Evolutionary conservation across 2,888 invertebrate genomes (phyloP).

Genomic region (Caenorhabditis drosophilae): DNA sequence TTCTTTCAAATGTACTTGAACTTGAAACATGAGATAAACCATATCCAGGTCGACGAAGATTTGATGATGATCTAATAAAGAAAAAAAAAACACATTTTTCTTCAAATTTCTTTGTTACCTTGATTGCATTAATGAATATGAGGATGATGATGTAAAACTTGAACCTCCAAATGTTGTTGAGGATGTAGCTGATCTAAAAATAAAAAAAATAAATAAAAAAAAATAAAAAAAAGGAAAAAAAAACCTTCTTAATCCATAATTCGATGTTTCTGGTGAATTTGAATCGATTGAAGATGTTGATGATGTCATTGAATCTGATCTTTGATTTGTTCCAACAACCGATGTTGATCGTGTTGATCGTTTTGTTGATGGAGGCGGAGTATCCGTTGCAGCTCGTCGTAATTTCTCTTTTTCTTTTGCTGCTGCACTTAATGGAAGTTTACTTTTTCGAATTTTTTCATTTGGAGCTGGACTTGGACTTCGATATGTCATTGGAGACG

Average conservation of each 20-base stretch:
- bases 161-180: conserved; percentile 29
- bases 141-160: conserved; percentile 34
- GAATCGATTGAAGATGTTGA: conserved; percentile 19
- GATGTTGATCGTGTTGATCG: conserved; percentile 22
- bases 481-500: conserved; percentile 35
- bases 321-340: conserved; percentile 15
- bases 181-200: conserved; percentile 40
- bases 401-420: conserved; percentile 36
- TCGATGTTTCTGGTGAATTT: not conserved
- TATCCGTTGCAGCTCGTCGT: conserved; percentile 20
- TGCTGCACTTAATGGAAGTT: conserved; percentile 50
- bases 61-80: conserved; percentile 39
- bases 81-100: too few species aligned
- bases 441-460: conserved; percentile 31
- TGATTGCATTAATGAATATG: conserved; percentile 32
- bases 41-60: conserved; percentile 57
- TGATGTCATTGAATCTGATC: conserved; percentile 32
- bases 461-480: conserved; percentile 44
- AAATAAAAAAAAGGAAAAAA: too few species aligned
- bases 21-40: conserved; percentile 60
- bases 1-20: conserved; percentile 56
- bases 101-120: too few species aligned
- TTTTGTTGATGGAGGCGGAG: conserved; percentile 15
- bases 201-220: too few species aligned
- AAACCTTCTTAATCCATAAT: conserved; percentile 13